A percentile compares a stretch with the other conserved stretches of the same genome.
Conservation (phyloP, 2,797 vertebrate species). For the Somateria mollissima region DNA sequence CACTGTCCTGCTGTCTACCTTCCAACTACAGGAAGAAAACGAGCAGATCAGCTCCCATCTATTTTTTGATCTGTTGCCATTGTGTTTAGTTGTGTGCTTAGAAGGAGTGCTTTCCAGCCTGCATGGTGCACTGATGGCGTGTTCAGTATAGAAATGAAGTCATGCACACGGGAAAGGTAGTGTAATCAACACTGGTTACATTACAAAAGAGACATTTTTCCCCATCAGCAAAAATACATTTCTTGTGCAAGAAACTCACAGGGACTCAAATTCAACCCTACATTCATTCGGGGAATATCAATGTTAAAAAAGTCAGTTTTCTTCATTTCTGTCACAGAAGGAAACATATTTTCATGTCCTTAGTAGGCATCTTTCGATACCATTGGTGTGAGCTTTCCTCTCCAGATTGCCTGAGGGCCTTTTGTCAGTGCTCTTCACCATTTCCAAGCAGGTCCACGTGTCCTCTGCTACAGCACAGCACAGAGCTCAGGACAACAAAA, state of each 20-base stretch:
- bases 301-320: not conserved
- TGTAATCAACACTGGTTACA: not conserved
- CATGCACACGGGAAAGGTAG: not conserved
- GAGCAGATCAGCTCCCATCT: not conserved
- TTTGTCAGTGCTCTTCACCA: constrained; percentile 11
- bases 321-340: not conserved
- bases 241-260: not conserved
- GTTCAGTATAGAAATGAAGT: not conserved
- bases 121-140: not conserved
- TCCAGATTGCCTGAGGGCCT: not conserved
- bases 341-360: not conserved
- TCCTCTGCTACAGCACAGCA: not conserved
- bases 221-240: not conserved
- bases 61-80: not conserved
- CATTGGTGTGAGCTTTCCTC: not conserved
- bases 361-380: not conserved
- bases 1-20: not conserved
- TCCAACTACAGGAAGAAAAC: not conserved
- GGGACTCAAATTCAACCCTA: not conserved
- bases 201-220: not conserved
- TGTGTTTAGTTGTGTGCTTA: not conserved
- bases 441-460: not conserved
- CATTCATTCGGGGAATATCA: not conserved
- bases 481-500: constrained; percentile 1
- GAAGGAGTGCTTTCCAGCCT: not conserved